Percentiles rank a stretch among this genome's conserved stretches.
Conservation (phyloP, 2,797 vertebrate species). For the Notolabrus celidotus region DNA sequence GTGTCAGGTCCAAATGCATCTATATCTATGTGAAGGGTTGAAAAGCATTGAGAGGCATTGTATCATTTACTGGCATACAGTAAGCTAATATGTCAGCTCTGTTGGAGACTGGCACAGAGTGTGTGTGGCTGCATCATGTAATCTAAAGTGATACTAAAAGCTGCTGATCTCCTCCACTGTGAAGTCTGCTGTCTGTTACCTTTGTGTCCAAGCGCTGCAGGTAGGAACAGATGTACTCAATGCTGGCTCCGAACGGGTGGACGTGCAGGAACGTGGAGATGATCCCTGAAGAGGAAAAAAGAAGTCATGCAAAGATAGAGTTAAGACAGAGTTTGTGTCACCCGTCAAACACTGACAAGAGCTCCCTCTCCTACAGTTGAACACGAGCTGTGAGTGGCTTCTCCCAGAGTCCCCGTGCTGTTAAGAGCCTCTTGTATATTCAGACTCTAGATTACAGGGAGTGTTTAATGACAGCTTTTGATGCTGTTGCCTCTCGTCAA, state of each 20-base stretch:
- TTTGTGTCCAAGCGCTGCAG: slow-evolving; percentile 93
- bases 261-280: slow-evolving; percentile 96
- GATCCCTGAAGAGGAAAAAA: slow-evolving; percentile 86
- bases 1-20: slow-evolving; percentile 10
- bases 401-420: slow-evolving; percentile 59
- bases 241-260: slow-evolving; percentile 94
- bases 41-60: slow-evolving; percentile 28
- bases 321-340: slow-evolving; percentile 37
- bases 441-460: slow-evolving; percentile 64
- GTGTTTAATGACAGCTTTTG: slow-evolving; percentile 75
- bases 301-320: slow-evolving; percentile 22
- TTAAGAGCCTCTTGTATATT: slow-evolving; percentile 65
- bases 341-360: slow-evolving; percentile 23
- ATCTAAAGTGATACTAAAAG: slow-evolving; percentile 27
- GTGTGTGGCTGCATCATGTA: slow-evolving; percentile 24
- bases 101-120: slow-evolving; percentile 27
- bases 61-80: slow-evolving; percentile 31
- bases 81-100: slow-evolving; percentile 45
- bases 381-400: slow-evolving; percentile 46
- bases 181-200: slow-evolving; percentile 74
- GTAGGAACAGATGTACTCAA: slow-evolving; percentile 97
- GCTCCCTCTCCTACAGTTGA: neutral
- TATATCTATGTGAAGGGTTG: slow-evolving; percentile 7
- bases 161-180: slow-evolving; percentile 15
- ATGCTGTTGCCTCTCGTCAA: slow-evolving; percentile 70